Base-by-base conservation (phyloP, 1,140 invertebrate genomes). In the Cataglyphis hispanica region DNA sequence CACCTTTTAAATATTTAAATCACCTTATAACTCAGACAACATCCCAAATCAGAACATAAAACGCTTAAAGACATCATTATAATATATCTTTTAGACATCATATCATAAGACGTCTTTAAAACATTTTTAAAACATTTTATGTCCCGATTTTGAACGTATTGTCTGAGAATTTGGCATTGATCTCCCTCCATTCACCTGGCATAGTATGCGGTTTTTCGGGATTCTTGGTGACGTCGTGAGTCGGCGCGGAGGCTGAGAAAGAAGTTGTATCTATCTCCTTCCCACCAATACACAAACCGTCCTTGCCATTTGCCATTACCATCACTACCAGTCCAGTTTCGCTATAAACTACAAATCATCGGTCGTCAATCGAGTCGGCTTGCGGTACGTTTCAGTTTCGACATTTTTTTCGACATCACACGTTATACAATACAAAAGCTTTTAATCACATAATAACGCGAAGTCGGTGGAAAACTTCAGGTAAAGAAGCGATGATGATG, bases 401-500 rank as follows among this genome's bases (percentile, higher is more conserved):
- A 0, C 13, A 22, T 40, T 80, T 56, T 56, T 22, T 27, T 67
- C 8, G 4, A 16, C 27, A 22, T 34, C 40, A 11, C 19, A 78
- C 27, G 5, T 46, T 16, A 37, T n/a, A 58, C 77, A 2, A 77
- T 13, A 27, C n/a, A 60, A 16, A 19, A 58, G 6, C 5, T 34
- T 31, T 31, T 13, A 13, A 43, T 81, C 16, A 50, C 3, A 13
- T 58, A 13, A 7, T 40, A 46, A 46, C 69, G 19, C n/a, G 10
- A 34, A 40, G 43, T 81, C 34, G 3, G 13, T 50, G 34, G 40
- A 25, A 64, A 1, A 25, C 6, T 34, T 56, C 34, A 72, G 22
- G 78, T 81, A 25, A 83, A 63, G 16, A n/a, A 67, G n/a, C 22
- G 11, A 22, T 4, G 34, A 16, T 61, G 37, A 46, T 53, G 25